Evolutionary conservation across 2,113 vertebrate genomes (phyloP).

Genomic region (Lates calcarifer): DNA sequence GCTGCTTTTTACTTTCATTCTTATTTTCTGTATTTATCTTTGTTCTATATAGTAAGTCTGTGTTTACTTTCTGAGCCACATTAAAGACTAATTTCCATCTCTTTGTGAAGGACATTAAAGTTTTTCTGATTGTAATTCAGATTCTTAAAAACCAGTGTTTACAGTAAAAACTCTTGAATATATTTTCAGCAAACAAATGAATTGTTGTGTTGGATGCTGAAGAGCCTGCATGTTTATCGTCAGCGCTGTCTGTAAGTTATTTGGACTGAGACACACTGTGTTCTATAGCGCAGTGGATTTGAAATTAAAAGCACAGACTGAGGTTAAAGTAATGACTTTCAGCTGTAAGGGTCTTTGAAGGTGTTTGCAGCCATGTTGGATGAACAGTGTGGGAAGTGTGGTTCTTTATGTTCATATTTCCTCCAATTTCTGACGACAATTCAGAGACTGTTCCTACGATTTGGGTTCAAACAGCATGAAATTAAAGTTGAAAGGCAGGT

Average conservation of each 20-base stretch:
- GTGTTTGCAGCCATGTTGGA: no score
- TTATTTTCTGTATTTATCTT: no score
- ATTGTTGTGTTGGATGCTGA: not conserved
- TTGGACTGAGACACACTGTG: constrained; percentile 15
- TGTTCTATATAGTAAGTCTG: no score
- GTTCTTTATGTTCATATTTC: not conserved
- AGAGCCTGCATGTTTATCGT: not conserved
- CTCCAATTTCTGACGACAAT: not conserved
- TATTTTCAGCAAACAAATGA: not conserved
- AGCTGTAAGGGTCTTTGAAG: constrained; percentile 23
- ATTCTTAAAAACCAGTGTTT: no score
- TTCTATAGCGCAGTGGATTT: not conserved
- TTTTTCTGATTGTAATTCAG: no score
- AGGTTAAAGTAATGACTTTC: constrained; percentile 23
- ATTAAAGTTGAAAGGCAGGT: not conserved
- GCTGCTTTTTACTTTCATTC: no score
- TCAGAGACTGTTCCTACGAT: not conserved
- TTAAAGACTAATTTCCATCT: no score
- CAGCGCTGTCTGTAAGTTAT: constrained; percentile 4
- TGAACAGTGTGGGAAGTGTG: constrained; percentile 1
- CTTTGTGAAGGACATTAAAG: no score
- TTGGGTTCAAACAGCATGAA: not conserved
- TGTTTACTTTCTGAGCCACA: no score
- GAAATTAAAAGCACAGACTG: not conserved
- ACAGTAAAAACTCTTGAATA: no score